Conservation (phyloP, 1,140 invertebrate species). For the Archivesica marissinica region DNA sequence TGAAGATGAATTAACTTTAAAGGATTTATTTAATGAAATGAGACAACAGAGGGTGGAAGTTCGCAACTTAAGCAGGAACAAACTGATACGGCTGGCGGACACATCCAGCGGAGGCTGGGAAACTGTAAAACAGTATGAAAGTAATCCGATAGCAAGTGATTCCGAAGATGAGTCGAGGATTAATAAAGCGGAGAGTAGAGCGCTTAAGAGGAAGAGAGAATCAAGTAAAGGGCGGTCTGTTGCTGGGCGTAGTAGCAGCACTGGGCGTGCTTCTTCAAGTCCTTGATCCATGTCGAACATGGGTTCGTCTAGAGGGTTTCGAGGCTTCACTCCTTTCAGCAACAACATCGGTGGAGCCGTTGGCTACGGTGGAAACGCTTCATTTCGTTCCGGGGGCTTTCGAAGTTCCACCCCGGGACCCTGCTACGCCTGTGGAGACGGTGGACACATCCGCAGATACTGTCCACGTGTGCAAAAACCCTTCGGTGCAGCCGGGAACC, state of each 20-base stretch:
- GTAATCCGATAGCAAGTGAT: conserved; percentile 16
- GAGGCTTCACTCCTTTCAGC: background rate
- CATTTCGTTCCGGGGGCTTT: background rate
- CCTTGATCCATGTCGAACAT: background rate
- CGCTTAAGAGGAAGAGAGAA: conserved; percentile 11
- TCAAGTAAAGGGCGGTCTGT: background rate
- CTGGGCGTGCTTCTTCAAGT: background rate
- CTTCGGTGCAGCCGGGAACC: background rate
- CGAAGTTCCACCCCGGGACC: background rate
- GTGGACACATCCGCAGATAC: background rate
- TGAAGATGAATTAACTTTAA: conserved; percentile 1
- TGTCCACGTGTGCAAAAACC: background rate
- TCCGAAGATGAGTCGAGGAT: conserved; percentile 29
- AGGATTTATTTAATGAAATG: conserved; percentile 6
- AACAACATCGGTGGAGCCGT: background rate
- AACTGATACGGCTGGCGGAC: conserved; percentile 14
- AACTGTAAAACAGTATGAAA: background rate
- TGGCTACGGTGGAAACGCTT: background rate
- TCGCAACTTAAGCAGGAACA: conserved; percentile 9
- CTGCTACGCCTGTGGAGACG: background rate
- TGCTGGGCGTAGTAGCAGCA: background rate
- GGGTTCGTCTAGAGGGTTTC: background rate
- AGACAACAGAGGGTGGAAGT: conserved; percentile 13
- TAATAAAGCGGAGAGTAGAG: conserved; percentile 17
- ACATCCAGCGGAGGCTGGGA: conserved; percentile 9